Evolutionary conservation across 2,888 invertebrate genomes (phyloP), one percentile per base, ranked within the genome.

Genomic region (Cyaniris semiargus): DNA sequence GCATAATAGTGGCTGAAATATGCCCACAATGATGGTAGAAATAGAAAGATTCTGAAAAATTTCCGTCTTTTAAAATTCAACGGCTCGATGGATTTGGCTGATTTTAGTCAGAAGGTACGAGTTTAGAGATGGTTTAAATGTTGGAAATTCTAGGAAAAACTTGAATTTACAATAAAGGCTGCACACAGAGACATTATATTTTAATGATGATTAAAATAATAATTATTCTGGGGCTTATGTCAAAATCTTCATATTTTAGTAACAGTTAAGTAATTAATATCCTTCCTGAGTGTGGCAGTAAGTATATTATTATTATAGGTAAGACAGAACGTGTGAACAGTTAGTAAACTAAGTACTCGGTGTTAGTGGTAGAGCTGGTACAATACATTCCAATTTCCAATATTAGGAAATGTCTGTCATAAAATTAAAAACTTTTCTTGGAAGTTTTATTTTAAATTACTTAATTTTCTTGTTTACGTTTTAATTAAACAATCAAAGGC

Each of bases 1-100:
- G 78, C 78, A 76, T 78, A 75, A 76, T 70, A 76, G 58, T 21
- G 34, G 15, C 34, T n/a, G 75, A 23, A 60, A 60, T 10, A 66
- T 1, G 27, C 23, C 2, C 15, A 27, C 27, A 66, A 66, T 66
- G 21, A 23, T 1, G 60, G 21, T 66, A 66, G 21, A 58, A 21
- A 58, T 60, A 60, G 60, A 60, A 60, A 21, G 60, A 23, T 23
- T 10, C 23, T 4, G 60, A 23, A 60, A 53, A 53, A 18, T 53
- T 53, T 3, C 13, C 15, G 53, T 53, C 53, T 53, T 18, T 53
- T 53, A 53, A 10, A 53, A 18, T 13, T 18, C 18, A 53, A 53
- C 53, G 15, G 53, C 53, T 48, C 48, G 4, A 48, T 15, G 15
- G 48, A 48, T 15, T 48, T 48, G 15, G 53, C 53, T 18, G 1